Evolutionary conservation across 92 coral and sea anemone genomes (phyloP), one percentile per base, ranked within the genome.

Genomic region (Porites evermanni): DNA sequence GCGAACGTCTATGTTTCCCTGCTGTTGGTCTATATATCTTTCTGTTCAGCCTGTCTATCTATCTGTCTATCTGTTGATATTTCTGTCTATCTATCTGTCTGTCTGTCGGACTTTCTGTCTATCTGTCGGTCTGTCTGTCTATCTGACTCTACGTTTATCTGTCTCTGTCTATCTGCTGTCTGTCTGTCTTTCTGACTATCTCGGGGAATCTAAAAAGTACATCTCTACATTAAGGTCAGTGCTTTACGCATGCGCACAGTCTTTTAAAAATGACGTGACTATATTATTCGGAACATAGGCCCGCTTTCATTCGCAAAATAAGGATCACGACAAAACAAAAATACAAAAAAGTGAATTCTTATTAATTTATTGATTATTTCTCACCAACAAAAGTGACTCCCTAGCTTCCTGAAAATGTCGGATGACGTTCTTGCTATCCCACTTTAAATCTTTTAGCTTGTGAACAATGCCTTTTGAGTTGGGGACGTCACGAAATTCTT

Each of bases 391-490:
- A 2, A 70, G 18, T 7, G 53, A 12, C 7, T 32, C 53, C 6
- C 54, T 52, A 16, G 53, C 38, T 70, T 70, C 74, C 3, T 70
- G 21, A 32, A 70, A 32, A 70, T 70, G 74, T 3, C 74, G 54
- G 38, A 70, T 70, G 53, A 70, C 53, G 7, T 70, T 70, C 74
- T 17, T 70, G 8, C 52, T 70, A 9, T 70, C 53, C 74, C 74
- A 70, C 16, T 12, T 70, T 47, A 70, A 70, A 4, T 70, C 74
- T 38, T 70, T 70, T 47, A 70, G 52, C 74, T 70, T 70, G 53
- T 70, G 54, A 12, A 70, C 74, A 10, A 70, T 70, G n/a, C 74
- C 74, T 70, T 47, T 70, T 29, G 74, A 32, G 53, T 70, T 38
- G 4, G 53, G 53, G 3, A 38, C 20, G 13, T 52, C 11, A n/a